Percentiles rank a stretch among this genome's conserved stretches.
Evolutionary conservation across 2,797 vertebrate species (phyloP).

Genomic region (Crax fasciolata): DNA sequence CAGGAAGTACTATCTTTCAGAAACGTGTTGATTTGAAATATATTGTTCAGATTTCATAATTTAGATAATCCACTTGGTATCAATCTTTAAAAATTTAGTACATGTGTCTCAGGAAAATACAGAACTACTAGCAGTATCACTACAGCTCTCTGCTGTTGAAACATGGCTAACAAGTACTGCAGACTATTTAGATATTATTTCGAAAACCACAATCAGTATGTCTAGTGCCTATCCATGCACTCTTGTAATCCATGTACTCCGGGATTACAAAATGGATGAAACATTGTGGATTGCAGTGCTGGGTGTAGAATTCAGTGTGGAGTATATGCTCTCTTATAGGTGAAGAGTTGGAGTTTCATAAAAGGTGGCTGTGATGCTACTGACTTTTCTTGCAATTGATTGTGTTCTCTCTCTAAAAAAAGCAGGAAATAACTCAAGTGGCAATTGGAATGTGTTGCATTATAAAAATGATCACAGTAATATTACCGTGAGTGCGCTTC

Average conservation of each 20-base stretch:
- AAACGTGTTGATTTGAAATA: neutral
- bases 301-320: rapidly evolving
- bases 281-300: neutral
- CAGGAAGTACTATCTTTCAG: neutral
- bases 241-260: neutral
- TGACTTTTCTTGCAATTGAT: neutral
- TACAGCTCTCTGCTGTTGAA: neutral
- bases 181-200: neutral
- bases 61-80: neutral
- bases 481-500: neutral
- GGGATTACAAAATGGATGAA: neutral
- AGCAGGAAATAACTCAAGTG: neutral
- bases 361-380: neutral
- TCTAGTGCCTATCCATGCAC: neutral
- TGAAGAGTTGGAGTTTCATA: neutral
- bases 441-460: neutral
- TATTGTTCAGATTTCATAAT: neutral
- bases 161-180: neutral
- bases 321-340: neutral
- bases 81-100: neutral
- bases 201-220: neutral
- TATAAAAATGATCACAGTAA: neutral
- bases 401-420: neutral
- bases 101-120: neutral
- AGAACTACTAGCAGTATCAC: neutral